These are phyloP conservation scores for Amiota minor DNA, from an alignment of 2,888 invertebrate genomes.

Conservation along the genomic window DNA sequence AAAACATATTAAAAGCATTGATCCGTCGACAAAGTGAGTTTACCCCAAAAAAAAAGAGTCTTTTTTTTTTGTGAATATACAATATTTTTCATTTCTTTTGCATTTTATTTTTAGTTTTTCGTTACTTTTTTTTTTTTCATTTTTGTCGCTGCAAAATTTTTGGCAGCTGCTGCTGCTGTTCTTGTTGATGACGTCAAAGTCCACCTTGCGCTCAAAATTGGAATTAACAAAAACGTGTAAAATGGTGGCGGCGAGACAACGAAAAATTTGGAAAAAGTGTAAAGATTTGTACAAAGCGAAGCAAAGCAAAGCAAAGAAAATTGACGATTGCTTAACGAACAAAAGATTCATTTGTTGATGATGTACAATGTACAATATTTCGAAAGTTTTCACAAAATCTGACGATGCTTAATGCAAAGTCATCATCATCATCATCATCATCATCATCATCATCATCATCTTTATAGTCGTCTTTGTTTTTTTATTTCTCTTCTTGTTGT, in stretches of 20 bases:
- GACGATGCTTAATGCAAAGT: background rate
- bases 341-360: background rate
- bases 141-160: constrained; percentile 32
- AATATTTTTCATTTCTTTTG: background rate
- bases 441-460: background rate
- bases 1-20: too few relatives aligned
- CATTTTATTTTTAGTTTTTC: background rate
- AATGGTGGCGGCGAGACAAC: background rate
- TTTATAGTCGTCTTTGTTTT: background rate
- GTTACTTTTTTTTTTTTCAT: constrained; percentile 1
- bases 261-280: constrained; percentile 44
- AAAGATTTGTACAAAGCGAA: constrained; percentile 21
- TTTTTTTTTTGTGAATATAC: too few relatives aligned
- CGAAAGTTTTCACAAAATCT: background rate
- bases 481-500: background rate
- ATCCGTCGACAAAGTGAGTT: too few relatives aligned
- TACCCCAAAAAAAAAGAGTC: too few relatives aligned
- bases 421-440: background rate
- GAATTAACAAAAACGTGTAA: constrained; percentile 39
- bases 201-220: constrained; percentile 52
- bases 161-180: constrained; percentile 32
- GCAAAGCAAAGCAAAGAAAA: constrained; percentile 49
- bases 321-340: constrained; percentile 48
- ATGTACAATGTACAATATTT: background rate
- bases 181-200: constrained; percentile 66